phyloP scores from a whole-genome alignment of 2,888 invertebrate genomes.

The Heteromyza rotundicornis region DNA sequence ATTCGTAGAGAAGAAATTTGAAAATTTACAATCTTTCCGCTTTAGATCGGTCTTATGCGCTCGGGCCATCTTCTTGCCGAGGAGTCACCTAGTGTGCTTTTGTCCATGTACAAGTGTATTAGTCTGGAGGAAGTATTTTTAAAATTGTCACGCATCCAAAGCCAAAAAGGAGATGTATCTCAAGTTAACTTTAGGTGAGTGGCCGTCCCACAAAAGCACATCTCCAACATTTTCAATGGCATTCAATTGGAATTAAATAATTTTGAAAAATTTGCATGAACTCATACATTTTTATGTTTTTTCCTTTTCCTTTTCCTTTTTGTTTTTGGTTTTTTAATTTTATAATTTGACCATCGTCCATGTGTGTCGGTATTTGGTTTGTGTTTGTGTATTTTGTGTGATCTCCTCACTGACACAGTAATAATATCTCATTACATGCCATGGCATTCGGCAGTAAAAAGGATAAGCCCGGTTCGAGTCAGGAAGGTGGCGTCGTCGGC shows the following conservation, averaged over 20 bases:
- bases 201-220: background rate
- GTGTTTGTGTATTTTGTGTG: constrained; percentile 17
- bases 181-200: constrained; percentile 62
- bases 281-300: background rate
- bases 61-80: constrained; percentile 90
- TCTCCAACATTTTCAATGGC: background rate
- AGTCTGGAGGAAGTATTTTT: constrained; percentile 92
- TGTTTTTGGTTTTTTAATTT: constrained; percentile 19
- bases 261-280: constrained; percentile 26
- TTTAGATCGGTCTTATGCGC: constrained; percentile 92
- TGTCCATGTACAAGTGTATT: constrained; percentile 82
- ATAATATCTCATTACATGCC: constrained; percentile 81
- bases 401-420: constrained; percentile 63
- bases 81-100: constrained; percentile 82
- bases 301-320: constrained; percentile 27
- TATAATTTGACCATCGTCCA: constrained; percentile 41
- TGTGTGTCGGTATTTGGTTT: constrained; percentile 1
- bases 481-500: constrained; percentile 86
- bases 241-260: constrained; percentile 19
- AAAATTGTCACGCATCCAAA: constrained; percentile 83
- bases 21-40: constrained; percentile 15
- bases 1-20: background rate
- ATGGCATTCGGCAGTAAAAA: constrained; percentile 82
- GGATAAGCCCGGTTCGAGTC: constrained; percentile 82
- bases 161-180: constrained; percentile 66